Percentiles rank a stretch among this genome's conserved stretches.
phyloP scores from a whole-genome alignment of 2,888 invertebrate species.

The Macaria liturata region DNA sequence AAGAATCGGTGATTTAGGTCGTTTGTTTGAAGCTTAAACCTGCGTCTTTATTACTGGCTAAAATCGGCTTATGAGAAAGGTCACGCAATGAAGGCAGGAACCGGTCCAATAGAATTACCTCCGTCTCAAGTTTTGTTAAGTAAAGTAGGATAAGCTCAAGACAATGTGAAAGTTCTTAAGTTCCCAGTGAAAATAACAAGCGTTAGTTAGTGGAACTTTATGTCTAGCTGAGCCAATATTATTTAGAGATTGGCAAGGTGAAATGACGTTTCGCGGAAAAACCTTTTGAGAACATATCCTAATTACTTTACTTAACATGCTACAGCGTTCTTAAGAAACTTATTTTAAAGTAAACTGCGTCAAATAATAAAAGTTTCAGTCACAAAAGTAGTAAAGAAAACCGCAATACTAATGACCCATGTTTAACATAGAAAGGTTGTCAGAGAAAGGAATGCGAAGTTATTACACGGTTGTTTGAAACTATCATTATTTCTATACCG shows the following conservation, averaged over 20 bases:
- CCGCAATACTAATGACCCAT: background rate
- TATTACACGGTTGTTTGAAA: conserved; percentile 38
- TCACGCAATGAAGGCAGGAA: conserved; percentile 36
- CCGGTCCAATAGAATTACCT: conserved; percentile 19
- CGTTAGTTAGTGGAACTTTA: conserved; percentile 13
- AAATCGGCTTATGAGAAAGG: conserved; percentile 38
- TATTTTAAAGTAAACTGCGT: too few relatives aligned
- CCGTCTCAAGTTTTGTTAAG: conserved; percentile 18
- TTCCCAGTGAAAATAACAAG: conserved; percentile 13
- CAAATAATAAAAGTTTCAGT: too few relatives aligned
- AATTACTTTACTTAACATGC: background rate
- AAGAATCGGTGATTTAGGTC: background rate
- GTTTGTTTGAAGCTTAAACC: conserved; percentile 6
- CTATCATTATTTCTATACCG: conserved; percentile 63
- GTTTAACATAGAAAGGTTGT: conserved; percentile 25
- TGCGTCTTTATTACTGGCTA: conserved; percentile 6
- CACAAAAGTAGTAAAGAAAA: too few relatives aligned
- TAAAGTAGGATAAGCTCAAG: conserved; percentile 18
- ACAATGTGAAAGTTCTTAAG: conserved; percentile 13
- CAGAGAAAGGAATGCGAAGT: conserved; percentile 37
- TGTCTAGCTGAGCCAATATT: conserved; percentile 2
- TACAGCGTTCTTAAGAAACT: too few relatives aligned
- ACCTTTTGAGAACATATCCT: background rate
- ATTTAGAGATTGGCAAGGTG: background rate
- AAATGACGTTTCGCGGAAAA: background rate